Conservation (phyloP, 2,888 invertebrate genomes). For the Pammene aurita region DNA sequence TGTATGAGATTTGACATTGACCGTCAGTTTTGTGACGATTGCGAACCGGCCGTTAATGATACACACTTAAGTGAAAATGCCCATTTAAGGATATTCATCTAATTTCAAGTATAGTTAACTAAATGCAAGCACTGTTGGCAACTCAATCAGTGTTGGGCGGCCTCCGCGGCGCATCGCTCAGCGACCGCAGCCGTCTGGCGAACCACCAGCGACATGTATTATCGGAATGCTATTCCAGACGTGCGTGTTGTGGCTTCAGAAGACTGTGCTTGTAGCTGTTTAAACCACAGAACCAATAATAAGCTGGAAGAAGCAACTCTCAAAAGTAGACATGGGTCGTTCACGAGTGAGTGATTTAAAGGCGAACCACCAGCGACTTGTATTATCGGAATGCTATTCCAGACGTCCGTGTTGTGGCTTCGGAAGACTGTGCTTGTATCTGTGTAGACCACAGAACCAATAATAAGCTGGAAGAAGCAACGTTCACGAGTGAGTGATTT, state of each 20-base stretch:
- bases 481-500: too few relatives aligned
- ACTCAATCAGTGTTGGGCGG: constrained; percentile 19
- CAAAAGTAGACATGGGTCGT: too few relatives aligned
- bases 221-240: constrained; percentile 22
- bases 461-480: too few relatives aligned
- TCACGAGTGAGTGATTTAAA: too few relatives aligned
- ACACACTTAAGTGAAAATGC: too few relatives aligned
- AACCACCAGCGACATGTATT: constrained; percentile 23
- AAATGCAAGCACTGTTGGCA: constrained; percentile 5
- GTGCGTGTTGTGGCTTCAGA: constrained; percentile 16
- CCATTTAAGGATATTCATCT: too few relatives aligned
- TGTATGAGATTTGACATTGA: too few relatives aligned
- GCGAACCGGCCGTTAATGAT: too few relatives aligned
- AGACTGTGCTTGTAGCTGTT: background rate
- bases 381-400: constrained; percentile 29
- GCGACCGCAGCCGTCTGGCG: constrained; percentile 32
- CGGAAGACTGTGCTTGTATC: too few relatives aligned
- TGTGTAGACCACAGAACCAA: background rate
- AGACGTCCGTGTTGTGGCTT: constrained; percentile 17
- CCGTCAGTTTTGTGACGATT: too few relatives aligned
- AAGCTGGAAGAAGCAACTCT: too few relatives aligned
- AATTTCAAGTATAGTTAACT: background rate
- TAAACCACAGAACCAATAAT: too few relatives aligned
- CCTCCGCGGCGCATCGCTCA: constrained; percentile 20
- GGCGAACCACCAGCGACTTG: constrained; percentile 22